A percentile compares a stretch with the other conserved stretches of the same genome.
These are phyloP conservation scores for Sceloporus tristichus DNA, from an alignment of 2,113 vertebrate species.

Conservation along the genomic window DNA sequence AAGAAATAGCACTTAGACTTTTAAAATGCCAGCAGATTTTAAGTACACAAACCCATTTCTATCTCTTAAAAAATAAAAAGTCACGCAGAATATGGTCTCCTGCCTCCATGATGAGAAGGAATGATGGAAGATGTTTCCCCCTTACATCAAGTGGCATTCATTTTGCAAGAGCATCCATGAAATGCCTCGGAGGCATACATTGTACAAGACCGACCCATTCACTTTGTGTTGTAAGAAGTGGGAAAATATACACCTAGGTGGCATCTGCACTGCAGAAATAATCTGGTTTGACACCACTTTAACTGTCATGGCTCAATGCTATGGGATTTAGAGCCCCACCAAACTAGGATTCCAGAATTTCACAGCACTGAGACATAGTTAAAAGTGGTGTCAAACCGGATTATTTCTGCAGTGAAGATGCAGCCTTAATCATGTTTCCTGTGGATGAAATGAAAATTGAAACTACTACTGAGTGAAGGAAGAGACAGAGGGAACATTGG, in stretches of 20 bases:
- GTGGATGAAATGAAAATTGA: slow-evolving; percentile 38
- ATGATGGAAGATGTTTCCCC: slow-evolving; percentile 30
- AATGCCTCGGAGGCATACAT: not conserved
- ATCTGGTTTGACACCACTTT: no score
- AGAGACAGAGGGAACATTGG: not conserved
- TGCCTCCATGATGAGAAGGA: slow-evolving; percentile 47
- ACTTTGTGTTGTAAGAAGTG: slow-evolving; percentile 43
- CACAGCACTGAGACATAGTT: no score
- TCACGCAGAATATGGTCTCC: slow-evolving; percentile 31
- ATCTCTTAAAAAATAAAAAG: slow-evolving; percentile 41
- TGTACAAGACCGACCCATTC: slow-evolving; percentile 21
- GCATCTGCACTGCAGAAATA: no score
- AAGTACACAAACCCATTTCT: slow-evolving; percentile 48
- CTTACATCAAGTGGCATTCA: slow-evolving; percentile 42
- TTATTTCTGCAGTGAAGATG: not conserved
- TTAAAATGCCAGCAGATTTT: slow-evolving; percentile 52
- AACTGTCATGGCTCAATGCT: no score
- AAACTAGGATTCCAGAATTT: no score
- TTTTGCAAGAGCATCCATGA: not conserved
- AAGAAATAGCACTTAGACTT: slow-evolving; percentile 40
- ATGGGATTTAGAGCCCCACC: no score
- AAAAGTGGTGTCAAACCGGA: no score
- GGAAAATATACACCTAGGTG: not conserved
- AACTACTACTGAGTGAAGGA: slow-evolving; percentile 42
- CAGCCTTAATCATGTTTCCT: slow-evolving; percentile 32